phyloP scores from a whole-genome alignment of 2,888 invertebrate species.

The Eupithecia dodoneata region DNA sequence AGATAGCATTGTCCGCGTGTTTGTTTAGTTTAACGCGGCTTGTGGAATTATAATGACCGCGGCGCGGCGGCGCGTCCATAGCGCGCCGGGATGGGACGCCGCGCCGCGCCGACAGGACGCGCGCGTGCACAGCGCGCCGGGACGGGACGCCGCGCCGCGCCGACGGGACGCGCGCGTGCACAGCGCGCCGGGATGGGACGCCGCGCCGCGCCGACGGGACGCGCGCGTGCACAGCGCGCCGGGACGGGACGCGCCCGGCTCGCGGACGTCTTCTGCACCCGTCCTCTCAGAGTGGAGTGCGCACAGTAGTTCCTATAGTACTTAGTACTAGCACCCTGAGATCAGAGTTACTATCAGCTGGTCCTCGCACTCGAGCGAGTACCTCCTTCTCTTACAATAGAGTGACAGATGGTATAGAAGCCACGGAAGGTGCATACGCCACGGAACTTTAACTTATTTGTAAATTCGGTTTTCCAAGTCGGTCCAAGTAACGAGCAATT shows the following conservation, averaged over 20 bases:
- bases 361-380: no score
- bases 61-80: no score
- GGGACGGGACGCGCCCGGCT: neutral
- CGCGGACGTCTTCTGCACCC: neutral
- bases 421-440: no score
- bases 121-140: neutral
- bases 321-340: neutral
- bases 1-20: slow-evolving; percentile 39
- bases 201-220: neutral
- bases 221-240: neutral
- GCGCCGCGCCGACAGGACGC: neutral
- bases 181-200: neutral
- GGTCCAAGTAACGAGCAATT: no score
- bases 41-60: neutral
- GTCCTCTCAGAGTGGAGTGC: neutral
- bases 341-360: neutral
- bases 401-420: no score
- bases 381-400: no score
- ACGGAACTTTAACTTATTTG: no score
- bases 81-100: neutral
- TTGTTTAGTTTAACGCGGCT: slow-evolving; percentile 16
- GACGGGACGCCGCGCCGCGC: no score
- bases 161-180: no score
- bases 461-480: no score
- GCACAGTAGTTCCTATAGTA: no score